Conservation (phyloP, 2,888 invertebrate species). For the Trimorus sp. region DNA sequence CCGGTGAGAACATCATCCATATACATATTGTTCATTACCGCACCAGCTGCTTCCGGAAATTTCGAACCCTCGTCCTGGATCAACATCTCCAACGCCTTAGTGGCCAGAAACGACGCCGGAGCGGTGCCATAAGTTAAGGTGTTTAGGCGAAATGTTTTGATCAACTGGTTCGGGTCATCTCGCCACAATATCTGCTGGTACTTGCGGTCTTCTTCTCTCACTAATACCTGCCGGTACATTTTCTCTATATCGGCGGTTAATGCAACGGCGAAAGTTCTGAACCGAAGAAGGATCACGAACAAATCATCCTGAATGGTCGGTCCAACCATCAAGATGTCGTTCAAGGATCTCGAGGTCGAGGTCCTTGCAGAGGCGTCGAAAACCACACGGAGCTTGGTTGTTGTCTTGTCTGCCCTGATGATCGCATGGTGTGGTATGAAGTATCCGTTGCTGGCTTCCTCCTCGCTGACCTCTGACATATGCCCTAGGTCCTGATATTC, state of each 20-base stretch:
- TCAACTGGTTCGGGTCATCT: not conserved
- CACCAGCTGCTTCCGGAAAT: conserved; percentile 11
- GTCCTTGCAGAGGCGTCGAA: conserved; percentile 72
- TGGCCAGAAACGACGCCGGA: conserved; percentile 9
- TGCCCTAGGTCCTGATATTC: conserved; percentile 4
- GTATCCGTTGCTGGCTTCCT: not conserved
- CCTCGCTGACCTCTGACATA: not conserved
- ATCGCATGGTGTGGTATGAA: conserved; percentile 11
- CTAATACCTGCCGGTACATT: conserved; percentile 15
- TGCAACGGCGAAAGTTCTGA: conserved; percentile 64
- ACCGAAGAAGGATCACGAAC: conserved; percentile 66
- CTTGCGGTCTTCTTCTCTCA: conserved; percentile 1
- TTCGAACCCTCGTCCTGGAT: conserved; percentile 10
- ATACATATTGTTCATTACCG: conserved; percentile 5
- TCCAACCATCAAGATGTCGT: conserved; percentile 69
- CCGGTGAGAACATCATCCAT: conserved; percentile 26
- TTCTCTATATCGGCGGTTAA: conserved; percentile 71
- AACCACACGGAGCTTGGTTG: conserved; percentile 68
- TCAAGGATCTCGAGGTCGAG: conserved; percentile 68
- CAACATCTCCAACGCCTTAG: not conserved
- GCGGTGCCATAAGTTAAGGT: conserved; percentile 29
- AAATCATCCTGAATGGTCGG: conserved; percentile 69
- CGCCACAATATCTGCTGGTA: conserved; percentile 27
- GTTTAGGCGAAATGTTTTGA: conserved; percentile 15
- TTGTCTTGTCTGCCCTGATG: not conserved